Evolutionary conservation across 2,113 vertebrate species (phyloP).

Genomic region (Phrynosoma platyrhinos): DNA sequence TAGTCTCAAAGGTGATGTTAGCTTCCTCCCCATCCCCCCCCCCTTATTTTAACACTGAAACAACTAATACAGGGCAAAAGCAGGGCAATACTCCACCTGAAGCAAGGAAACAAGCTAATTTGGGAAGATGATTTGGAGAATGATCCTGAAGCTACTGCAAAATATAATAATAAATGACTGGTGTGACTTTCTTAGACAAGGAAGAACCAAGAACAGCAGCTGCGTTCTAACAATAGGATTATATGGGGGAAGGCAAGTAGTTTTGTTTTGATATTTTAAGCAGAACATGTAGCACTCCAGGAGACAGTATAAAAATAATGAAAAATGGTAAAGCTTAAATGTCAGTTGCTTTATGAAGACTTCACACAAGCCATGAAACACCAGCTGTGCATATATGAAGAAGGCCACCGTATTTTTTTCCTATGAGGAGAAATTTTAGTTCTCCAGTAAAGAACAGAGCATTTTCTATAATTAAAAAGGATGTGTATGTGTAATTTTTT

Average conservation of each 20-base stretch:
- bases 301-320: conserved; percentile 27
- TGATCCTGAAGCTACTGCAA: neutral
- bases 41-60: too few species aligned
- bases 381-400: conserved; percentile 18
- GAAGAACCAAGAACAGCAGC: too few species aligned
- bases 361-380: conserved; percentile 57
- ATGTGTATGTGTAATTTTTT: neutral
- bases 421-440: conserved; percentile 46
- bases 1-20: too few species aligned
- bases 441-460: neutral
- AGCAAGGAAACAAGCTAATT: neutral
- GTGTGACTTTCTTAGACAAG: neutral
- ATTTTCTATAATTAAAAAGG: neutral
- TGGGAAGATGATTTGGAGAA: neutral
- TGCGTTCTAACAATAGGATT: too few species aligned
- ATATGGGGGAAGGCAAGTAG: too few species aligned
- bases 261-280: neutral
- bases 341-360: conserved; percentile 34
- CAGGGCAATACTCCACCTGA: too few species aligned
- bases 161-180: neutral
- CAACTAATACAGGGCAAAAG: too few species aligned
- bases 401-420: conserved; percentile 57
- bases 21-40: too few species aligned
- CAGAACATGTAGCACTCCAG: conserved; percentile 7
- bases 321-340: conserved; percentile 37